These are phyloP conservation scores for Apocheima hispidaria DNA, from an alignment of 2,888 invertebrate species.

Conservation along the genomic window DNA sequence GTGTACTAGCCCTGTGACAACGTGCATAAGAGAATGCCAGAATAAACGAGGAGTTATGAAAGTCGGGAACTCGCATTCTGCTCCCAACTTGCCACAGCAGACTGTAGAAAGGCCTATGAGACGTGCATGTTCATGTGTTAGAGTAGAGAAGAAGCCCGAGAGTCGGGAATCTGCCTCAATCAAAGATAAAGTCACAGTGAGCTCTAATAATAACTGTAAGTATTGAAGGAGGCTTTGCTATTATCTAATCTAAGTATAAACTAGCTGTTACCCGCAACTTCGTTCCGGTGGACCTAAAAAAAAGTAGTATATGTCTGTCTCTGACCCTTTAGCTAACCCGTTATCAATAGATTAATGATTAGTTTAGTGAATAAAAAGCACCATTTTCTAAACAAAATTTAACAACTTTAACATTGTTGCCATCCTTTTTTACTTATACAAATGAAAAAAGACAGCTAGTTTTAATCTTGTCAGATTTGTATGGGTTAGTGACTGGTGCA, in stretches of 20 bases:
- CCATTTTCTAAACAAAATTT: too few relatives aligned
- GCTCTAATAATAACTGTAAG: slow-evolving; percentile 74
- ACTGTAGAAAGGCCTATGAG: slow-evolving; percentile 60
- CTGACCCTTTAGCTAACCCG: too few relatives aligned
- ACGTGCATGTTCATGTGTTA: slow-evolving; percentile 73
- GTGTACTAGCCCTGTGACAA: slow-evolving; percentile 50
- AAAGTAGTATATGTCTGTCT: neutral
- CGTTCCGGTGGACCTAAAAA: neutral
- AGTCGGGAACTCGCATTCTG: slow-evolving; percentile 64
- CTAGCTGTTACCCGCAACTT: neutral
- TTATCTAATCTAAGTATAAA: neutral
- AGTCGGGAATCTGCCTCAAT: slow-evolving; percentile 43
- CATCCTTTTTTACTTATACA: too few relatives aligned
- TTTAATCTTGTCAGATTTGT: too few relatives aligned
- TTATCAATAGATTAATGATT: too few relatives aligned
- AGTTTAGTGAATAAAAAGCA: too few relatives aligned
- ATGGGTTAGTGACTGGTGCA: too few relatives aligned
- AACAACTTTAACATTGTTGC: too few relatives aligned
- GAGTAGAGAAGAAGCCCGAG: slow-evolving; percentile 62
- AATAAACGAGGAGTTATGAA: slow-evolving; percentile 41
- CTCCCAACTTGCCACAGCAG: slow-evolving; percentile 63
- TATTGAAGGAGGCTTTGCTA: slow-evolving; percentile 28
- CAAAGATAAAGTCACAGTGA: slow-evolving; percentile 54
- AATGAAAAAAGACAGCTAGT: too few relatives aligned
- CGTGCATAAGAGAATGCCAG: slow-evolving; percentile 65